These are phyloP conservation scores for Gnatocerus cornutus DNA, from an alignment of 2,888 invertebrate genomes.

Conservation along the genomic window DNA sequence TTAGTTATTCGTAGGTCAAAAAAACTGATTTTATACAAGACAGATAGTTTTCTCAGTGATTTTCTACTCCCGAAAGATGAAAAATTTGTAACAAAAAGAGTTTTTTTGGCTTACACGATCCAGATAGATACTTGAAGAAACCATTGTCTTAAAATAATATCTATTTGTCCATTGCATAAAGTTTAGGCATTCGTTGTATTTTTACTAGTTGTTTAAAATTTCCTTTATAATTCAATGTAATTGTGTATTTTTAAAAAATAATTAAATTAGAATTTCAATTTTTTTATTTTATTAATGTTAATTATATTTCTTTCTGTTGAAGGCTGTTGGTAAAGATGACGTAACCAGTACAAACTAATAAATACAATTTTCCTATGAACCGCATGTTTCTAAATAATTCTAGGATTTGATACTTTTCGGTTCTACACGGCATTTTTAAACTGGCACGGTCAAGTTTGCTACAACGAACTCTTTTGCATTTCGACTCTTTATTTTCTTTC, in stretches of 20 bases:
- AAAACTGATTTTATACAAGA: slow-evolving; percentile 53
- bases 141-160: slow-evolving; percentile 57
- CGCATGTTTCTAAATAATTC: slow-evolving; percentile 38
- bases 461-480: slow-evolving; percentile 48
- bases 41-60: slow-evolving; percentile 11
- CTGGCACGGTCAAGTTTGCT: slow-evolving; percentile 43
- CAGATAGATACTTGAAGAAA: slow-evolving; percentile 45
- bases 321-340: slow-evolving; percentile 24
- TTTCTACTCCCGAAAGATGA: slow-evolving; percentile 28
- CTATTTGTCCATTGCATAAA: slow-evolving; percentile 66
- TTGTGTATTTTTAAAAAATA: slow-evolving; percentile 64
- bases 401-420: slow-evolving; percentile 42
- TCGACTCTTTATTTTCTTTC: slow-evolving; percentile 13
- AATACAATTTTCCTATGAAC: slow-evolving; percentile 36
- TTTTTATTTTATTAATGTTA: slow-evolving; percentile 53
- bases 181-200: slow-evolving; percentile 65
- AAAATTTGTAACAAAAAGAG: slow-evolving; percentile 38
- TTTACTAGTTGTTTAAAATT: slow-evolving; percentile 65
- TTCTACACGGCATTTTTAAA: slow-evolving; percentile 42
- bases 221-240: slow-evolving; percentile 63
- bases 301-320: slow-evolving; percentile 43
- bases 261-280: slow-evolving; percentile 64
- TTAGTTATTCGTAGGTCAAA: slow-evolving; percentile 56
- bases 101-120: slow-evolving; percentile 59
- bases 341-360: slow-evolving; percentile 45